These are phyloP conservation scores for Pseudomyrmex concolor DNA, from an alignment of 1,140 invertebrate genomes.

Conservation along the genomic window DNA sequence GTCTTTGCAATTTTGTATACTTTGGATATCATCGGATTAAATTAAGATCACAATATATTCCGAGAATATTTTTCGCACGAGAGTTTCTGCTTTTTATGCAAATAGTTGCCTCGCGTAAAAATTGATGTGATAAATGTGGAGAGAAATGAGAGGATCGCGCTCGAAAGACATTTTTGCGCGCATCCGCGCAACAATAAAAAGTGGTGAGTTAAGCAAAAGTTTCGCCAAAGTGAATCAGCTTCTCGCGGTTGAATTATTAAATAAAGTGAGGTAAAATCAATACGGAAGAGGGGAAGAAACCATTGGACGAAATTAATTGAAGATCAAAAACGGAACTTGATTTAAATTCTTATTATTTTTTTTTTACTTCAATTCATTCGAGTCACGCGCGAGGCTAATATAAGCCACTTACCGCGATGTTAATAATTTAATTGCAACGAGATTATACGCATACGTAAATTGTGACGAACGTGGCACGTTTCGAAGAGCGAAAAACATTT, in stretches of 20 bases:
- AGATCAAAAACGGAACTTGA: conserved; percentile 30
- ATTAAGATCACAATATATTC: conserved; percentile 42
- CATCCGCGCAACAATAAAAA: conserved; percentile 47
- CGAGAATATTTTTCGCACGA: not conserved
- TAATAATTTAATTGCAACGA: conserved; percentile 12
- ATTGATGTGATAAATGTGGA: not conserved
- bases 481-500: conserved; percentile 1
- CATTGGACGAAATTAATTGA: conserved; percentile 37
- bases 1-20: conserved; percentile 22
- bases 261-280: conserved; percentile 49
- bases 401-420: not conserved
- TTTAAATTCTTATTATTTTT: not conserved
- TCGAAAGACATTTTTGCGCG: conserved; percentile 40
- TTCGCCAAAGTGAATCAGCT: conserved; percentile 32
- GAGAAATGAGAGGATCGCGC: conserved; percentile 12
- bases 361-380: conserved; percentile 32
- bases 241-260: conserved; percentile 27
- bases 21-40: conserved; percentile 37
- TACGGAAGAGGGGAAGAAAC: not conserved
- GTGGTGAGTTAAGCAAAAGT: conserved; percentile 49
- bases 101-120: conserved; percentile 24
- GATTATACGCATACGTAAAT: not conserved
- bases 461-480: not conserved
- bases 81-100: conserved; percentile 49
- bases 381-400: conserved; percentile 35